A percentile compares a stretch with the other conserved stretches of the same genome.
Evolutionary conservation across 2,888 invertebrate species (phyloP).

Genomic region (Cremastinae sp.): DNA sequence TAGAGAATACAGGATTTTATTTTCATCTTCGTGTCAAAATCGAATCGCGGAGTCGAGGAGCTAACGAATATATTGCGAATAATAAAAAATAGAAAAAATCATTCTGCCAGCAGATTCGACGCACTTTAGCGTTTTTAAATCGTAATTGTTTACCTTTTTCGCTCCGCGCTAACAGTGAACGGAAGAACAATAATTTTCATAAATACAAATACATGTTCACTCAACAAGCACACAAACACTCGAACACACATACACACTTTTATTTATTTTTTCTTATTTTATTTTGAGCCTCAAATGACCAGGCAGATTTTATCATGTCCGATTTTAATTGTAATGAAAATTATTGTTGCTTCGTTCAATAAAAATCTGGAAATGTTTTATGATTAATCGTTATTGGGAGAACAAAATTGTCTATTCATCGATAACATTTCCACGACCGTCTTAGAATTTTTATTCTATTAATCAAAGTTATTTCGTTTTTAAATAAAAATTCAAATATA

Average conservation of each 20-base stretch:
- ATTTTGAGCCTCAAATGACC: slow-evolving; percentile 20
- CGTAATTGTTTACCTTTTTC: slow-evolving; percentile 3
- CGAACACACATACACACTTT: slow-evolving; percentile 15
- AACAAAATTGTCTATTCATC: slow-evolving; percentile 31
- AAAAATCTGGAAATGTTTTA: slow-evolving; percentile 15
- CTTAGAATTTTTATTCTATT: background rate
- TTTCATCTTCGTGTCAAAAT: slow-evolving; percentile 38
- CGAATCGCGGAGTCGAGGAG: slow-evolving; percentile 53
- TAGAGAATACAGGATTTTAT: slow-evolving; percentile 51
- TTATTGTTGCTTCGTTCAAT: slow-evolving; percentile 30
- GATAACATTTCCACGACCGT: slow-evolving; percentile 28
- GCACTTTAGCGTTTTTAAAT: background rate
- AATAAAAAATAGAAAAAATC: slow-evolving; percentile 28
- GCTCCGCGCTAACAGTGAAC: slow-evolving; percentile 33
- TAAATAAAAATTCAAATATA: background rate
- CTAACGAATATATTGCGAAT: slow-evolving; percentile 15
- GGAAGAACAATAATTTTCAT: slow-evolving; percentile 48
- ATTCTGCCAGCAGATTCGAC: slow-evolving; percentile 52
- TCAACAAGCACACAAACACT: slow-evolving; percentile 9
- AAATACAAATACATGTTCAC: background rate
- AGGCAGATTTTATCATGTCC: slow-evolving; percentile 25
- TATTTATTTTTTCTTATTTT: no score
- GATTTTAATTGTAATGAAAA: slow-evolving; percentile 43
- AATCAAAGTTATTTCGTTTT: background rate
- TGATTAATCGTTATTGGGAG: slow-evolving; percentile 4